Evolutionary conservation across 2,888 invertebrate species (phyloP).

Genomic region (Galerucella nymphaeae): DNA sequence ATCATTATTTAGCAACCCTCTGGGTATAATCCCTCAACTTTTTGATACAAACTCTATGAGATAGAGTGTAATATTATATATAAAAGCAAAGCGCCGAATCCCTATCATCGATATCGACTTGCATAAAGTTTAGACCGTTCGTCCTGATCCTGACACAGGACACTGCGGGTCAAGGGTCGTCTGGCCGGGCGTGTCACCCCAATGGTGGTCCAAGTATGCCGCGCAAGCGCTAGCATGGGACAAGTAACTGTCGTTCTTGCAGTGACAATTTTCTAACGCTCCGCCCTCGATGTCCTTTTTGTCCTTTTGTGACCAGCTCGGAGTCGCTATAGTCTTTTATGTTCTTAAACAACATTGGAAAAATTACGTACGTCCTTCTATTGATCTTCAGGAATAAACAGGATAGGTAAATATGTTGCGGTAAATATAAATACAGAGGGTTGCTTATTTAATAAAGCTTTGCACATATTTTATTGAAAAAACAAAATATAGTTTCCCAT

Average conservation of each 20-base stretch:
- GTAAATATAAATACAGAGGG: background rate
- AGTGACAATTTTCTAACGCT: conserved; percentile 63
- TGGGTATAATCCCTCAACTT: too few relatives aligned
- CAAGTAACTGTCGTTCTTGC: conserved; percentile 64
- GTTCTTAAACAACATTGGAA: conserved; percentile 3
- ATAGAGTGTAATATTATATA: background rate
- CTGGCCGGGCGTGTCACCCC: conserved; percentile 65
- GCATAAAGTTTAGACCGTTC: conserved; percentile 44
- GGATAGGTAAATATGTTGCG: background rate
- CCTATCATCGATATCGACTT: conserved; percentile 40
- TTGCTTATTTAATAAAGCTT: background rate
- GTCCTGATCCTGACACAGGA: conserved; percentile 57
- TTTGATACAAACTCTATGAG: too few relatives aligned
- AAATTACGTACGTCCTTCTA: conserved; percentile 1
- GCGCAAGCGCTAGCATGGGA: conserved; percentile 63
- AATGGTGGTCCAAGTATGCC: conserved; percentile 61
- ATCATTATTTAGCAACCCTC: too few relatives aligned
- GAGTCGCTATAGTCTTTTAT: conserved; percentile 14
- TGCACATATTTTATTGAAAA: too few relatives aligned
- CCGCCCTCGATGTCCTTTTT: conserved; percentile 54
- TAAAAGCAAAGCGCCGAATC: conserved; percentile 39
- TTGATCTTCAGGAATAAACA: conserved; percentile 14
- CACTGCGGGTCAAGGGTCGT: conserved; percentile 65
- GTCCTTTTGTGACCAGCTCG: conserved; percentile 10
- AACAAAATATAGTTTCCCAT: too few relatives aligned